Evolutionary conservation across 2,888 invertebrate genomes (phyloP), one percentile per base, ranked within the genome.

Genomic region (Seira sanloemensis): DNA sequence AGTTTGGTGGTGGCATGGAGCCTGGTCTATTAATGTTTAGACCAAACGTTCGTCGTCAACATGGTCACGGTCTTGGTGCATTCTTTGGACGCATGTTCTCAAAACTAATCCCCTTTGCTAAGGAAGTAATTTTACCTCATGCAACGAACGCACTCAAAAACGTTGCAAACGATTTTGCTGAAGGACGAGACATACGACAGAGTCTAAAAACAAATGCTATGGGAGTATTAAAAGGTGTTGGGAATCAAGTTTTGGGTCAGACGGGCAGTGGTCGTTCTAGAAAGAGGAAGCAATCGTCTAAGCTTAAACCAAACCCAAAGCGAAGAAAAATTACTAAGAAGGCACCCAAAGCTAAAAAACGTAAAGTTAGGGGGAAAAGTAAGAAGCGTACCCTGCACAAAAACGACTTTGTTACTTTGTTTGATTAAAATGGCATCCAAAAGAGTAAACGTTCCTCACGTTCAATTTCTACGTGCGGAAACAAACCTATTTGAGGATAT

Each of bases 31-130:
- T 76, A 0, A 16, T 78, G 46, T 66, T 37, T 23, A 9, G 72
- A 24, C 46, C 80, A 0, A 54, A 46, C n/a, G 1, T 74, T 16
- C 0, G 74, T 1, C n/a, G 80, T n/a, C 80, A 80, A 24, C 25
- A 67, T 54, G 80, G 74, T 5, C 26, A 66, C 27, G 80, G 80
- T 12, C n/a, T 80, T 0, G 80, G 80, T 0, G 2, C 54, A 0
- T 74, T 80, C 24, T 68, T 80, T 26, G 19, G 67, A 12, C 0
- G 46, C 2, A 46, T 79, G 9, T 37, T 65, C 18, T 0, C 66
- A 23, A n/a, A 2, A 2, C 4, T 79, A 18, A 12, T 80, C 1
- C n/a, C n/a, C n/a, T n/a, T n/a, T n/a, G n/a, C n/a, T n/a, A n/a
- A n/a, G n/a, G n/a, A n/a, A n/a, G n/a, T n/a, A n/a, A n/a, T n/a